Conservation (phyloP, 2,113 vertebrate genomes). For the Ia io region DNA sequence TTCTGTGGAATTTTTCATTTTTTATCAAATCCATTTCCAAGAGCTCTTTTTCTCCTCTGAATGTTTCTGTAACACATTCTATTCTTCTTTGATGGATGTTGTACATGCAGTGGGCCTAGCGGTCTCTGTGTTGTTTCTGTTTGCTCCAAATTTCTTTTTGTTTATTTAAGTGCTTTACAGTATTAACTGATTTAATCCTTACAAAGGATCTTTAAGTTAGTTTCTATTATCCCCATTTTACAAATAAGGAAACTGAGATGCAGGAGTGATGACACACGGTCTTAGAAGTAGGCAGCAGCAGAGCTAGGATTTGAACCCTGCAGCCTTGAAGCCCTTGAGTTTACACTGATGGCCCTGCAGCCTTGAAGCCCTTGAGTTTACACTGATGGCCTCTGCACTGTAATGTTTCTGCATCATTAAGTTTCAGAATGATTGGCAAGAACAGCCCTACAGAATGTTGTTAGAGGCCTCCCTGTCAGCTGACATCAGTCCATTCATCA, state of each 20-base stretch:
- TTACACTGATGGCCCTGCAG: neutral
- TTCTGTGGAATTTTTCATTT: neutral
- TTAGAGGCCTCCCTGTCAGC: neutral
- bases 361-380: neutral
- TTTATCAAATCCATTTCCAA: neutral
- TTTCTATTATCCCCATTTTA: neutral
- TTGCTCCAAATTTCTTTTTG: neutral
- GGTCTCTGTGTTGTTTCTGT: neutral
- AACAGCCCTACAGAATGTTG: neutral
- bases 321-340: neutral
- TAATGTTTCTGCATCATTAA: neutral
- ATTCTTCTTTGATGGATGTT: neutral
- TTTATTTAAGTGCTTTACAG: neutral
- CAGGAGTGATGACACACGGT: neutral
- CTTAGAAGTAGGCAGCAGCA: neutral
- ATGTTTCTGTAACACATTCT: neutral
- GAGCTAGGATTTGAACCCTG: neutral
- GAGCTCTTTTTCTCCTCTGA: neutral
- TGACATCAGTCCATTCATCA: neutral
- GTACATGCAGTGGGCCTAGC: neutral
- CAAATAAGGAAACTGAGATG: neutral
- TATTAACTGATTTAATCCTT: neutral
- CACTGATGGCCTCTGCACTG: neutral
- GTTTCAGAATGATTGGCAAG: neutral
- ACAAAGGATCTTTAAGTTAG: neutral